phyloP scores from a whole-genome alignment of 2,888 invertebrate genomes.

The Malachius bipustulatus region DNA sequence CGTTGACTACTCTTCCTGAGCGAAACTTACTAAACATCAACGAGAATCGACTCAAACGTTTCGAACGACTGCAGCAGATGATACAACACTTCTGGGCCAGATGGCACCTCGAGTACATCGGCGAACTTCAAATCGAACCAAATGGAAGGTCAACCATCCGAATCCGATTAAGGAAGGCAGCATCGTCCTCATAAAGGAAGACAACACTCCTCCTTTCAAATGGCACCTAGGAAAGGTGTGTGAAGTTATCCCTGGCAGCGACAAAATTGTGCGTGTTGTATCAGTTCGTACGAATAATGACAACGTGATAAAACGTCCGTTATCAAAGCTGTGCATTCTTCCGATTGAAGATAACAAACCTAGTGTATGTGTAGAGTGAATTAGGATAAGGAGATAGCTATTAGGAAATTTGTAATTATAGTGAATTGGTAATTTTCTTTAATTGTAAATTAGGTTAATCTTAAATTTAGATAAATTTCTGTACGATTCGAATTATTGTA shows the following conservation, averaged over 20 bases:
- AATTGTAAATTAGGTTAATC: too few species aligned
- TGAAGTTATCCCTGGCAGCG: neutral
- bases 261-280: neutral
- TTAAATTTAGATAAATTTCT: too few species aligned
- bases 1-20: neutral
- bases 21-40: constrained; percentile 5
- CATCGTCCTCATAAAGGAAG: neutral
- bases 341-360: neutral
- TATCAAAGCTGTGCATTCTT: neutral
- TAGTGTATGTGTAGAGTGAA: too few species aligned
- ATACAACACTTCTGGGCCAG: constrained; percentile 17
- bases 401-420: too few species aligned
- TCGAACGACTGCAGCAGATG: constrained; percentile 13
- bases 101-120: constrained; percentile 17
- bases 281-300: neutral
- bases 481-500: too few species aligned
- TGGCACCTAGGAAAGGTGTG: too few species aligned
- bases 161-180: constrained; percentile 43
- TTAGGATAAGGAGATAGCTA: too few species aligned
- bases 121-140: constrained; percentile 15
- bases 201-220: neutral
- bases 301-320: neutral
- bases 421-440: too few species aligned
- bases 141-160: constrained; percentile 12
- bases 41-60: constrained; percentile 11